Evolutionary conservation across 2,113 vertebrate genomes (phyloP).

Genomic region (Chaetorhynchus papuensis): DNA sequence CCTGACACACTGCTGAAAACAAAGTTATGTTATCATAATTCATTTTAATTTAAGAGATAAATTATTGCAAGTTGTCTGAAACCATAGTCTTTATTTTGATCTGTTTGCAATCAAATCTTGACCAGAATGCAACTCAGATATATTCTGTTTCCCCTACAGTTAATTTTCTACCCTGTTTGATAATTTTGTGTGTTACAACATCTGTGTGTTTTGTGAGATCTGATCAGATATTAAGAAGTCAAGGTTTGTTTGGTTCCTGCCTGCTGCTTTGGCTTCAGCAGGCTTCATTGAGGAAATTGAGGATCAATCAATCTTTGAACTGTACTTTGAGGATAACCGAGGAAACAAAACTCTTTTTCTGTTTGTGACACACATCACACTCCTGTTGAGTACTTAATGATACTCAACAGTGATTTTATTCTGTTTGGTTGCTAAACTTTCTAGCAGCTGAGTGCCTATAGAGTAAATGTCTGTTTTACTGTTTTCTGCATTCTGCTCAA

Average conservation of each 20-base stretch:
- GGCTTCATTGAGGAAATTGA: neutral
- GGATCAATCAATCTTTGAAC: neutral
- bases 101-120: too few relatives aligned
- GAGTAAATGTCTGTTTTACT: neutral
- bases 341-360: neutral
- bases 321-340: neutral
- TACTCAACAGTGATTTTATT: neutral
- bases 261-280: neutral
- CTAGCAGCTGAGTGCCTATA: neutral
- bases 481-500: neutral
- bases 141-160: neutral
- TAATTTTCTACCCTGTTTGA: neutral
- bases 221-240: neutral
- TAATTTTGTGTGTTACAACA: neutral
- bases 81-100: neutral
- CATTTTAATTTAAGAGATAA: neutral
- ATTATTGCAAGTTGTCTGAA: neutral
- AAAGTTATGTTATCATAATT: neutral
- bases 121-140: neutral
- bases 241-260: neutral
- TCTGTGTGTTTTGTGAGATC: neutral
- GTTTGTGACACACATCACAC: neutral
- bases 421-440: neutral
- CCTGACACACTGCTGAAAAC: neutral
- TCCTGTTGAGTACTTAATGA: neutral